Percentiles rank a stretch among this genome's conserved stretches.
Conservation (phyloP, 2,888 invertebrate genomes). For the Stenodema calcarata region DNA sequence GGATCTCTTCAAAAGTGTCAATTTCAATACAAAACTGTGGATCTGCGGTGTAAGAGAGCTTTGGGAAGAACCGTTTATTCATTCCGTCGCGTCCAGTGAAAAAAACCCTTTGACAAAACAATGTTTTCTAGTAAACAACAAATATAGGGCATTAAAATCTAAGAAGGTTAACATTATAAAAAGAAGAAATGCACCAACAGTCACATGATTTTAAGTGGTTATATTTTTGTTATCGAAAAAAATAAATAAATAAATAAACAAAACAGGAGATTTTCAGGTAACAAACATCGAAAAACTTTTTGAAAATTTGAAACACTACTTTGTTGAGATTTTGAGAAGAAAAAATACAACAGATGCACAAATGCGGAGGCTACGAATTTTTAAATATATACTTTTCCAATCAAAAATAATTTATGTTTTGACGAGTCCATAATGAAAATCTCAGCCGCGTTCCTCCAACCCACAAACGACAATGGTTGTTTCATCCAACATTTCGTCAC, state of each 20-base stretch:
- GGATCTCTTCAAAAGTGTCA: not conserved
- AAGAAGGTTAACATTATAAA: conserved; percentile 54
- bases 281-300: not conserved
- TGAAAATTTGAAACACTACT: not conserved
- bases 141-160: conserved; percentile 4
- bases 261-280: too few species aligned
- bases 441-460: not conserved
- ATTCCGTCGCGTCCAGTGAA: not conserved
- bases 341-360: not conserved
- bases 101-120: not conserved
- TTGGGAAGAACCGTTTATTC: not conserved
- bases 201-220: conserved; percentile 23
- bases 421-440: not conserved
- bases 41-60: not conserved
- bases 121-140: not conserved
- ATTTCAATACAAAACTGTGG: not conserved
- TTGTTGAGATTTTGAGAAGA: not conserved
- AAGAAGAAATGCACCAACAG: conserved; percentile 54
- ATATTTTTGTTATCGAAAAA: not conserved
- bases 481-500: not conserved
- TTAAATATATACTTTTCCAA: not conserved
- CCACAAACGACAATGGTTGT: not conserved
- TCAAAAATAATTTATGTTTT: not conserved
- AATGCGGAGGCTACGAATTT: not conserved
- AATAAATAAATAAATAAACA: too few species aligned